Percentiles rank a stretch among this genome's conserved stretches.
Evolutionary conservation across 2,797 vertebrate genomes (phyloP).

Genomic region (Alfaro cultratus): DNA sequence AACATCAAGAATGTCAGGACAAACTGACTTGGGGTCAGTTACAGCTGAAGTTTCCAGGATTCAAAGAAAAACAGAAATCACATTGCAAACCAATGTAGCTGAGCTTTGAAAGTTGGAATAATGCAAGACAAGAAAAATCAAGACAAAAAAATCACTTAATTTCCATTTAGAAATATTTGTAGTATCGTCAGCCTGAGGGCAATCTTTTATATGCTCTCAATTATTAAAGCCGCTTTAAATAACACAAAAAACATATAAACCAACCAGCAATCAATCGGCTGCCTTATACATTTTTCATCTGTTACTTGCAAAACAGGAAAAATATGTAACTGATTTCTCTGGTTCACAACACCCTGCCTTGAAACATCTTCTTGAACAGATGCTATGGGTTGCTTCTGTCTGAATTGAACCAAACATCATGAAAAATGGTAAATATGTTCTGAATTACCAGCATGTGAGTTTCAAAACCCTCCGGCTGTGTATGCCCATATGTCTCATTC

Average conservation of each 20-base stretch:
- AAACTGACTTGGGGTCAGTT: constrained; percentile 49
- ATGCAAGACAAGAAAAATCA: constrained; percentile 7
- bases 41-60: constrained; percentile 36
- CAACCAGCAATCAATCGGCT: constrained; percentile 15
- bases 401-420: constrained; percentile 71
- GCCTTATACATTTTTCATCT: constrained; percentile 36
- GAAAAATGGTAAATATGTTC: constrained; percentile 78
- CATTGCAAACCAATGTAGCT: neutral
- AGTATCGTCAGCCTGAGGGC: neutral
- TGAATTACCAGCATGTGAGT: constrained; percentile 79
- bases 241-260: constrained; percentile 13
- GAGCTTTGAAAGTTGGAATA: constrained; percentile 19
- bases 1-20: constrained; percentile 46
- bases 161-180: constrained; percentile 1
- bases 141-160: neutral
- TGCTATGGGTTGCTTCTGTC: constrained; percentile 62
- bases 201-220: constrained; percentile 2
- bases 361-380: constrained; percentile 67
- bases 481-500: constrained; percentile 77
- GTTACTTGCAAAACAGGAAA: constrained; percentile 46
- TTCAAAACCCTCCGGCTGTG: constrained; percentile 69
- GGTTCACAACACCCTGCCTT: constrained; percentile 37
- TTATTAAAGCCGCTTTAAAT: constrained; percentile 8
- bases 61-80: constrained; percentile 11
- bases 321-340: constrained; percentile 37